Percentiles rank a stretch among this genome's conserved stretches.
Conservation (phyloP, 2,113 vertebrate species). For the Perca fluviatilis region DNA sequence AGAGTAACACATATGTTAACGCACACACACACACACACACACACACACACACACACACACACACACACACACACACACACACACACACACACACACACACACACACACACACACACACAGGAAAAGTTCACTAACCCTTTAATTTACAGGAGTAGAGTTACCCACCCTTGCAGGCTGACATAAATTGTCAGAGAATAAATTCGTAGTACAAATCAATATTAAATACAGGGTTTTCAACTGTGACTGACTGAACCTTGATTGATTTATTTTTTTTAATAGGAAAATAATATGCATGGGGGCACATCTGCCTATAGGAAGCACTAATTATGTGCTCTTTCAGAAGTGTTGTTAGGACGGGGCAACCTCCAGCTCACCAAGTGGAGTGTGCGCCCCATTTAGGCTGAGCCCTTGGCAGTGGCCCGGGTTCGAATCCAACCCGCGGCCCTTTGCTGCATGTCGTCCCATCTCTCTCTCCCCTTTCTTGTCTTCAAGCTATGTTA, state of each 20-base stretch:
- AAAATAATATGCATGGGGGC: background rate
- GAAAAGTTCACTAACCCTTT: conserved; percentile 54
- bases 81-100: background rate
- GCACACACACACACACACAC: background rate
- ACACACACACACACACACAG: background rate
- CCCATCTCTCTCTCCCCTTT: too few relatives aligned
- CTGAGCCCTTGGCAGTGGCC: too few relatives aligned
- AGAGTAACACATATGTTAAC: background rate
- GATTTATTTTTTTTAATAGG: conserved; percentile 5
- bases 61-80: conserved; percentile 17
- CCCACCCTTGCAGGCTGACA: conserved; percentile 48
- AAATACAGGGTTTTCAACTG: conserved; percentile 34
- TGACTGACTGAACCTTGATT: conserved; percentile 7
- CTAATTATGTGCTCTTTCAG: background rate
- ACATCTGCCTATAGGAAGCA: background rate
- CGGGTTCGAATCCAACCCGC: too few relatives aligned
- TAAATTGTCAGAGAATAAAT: conserved; percentile 51
- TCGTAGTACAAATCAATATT: conserved; percentile 38
- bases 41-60: conserved; percentile 9
- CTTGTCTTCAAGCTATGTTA: too few relatives aligned
- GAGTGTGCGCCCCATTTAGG: too few relatives aligned
- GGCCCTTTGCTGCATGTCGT: too few relatives aligned
- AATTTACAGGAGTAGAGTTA: conserved; percentile 52
- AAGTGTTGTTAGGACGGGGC: background rate
- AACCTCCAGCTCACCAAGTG: too few relatives aligned